Evolutionary conservation across 2,888 invertebrate genomes (phyloP).

Genomic region (Cheiracanthium punctorium): DNA sequence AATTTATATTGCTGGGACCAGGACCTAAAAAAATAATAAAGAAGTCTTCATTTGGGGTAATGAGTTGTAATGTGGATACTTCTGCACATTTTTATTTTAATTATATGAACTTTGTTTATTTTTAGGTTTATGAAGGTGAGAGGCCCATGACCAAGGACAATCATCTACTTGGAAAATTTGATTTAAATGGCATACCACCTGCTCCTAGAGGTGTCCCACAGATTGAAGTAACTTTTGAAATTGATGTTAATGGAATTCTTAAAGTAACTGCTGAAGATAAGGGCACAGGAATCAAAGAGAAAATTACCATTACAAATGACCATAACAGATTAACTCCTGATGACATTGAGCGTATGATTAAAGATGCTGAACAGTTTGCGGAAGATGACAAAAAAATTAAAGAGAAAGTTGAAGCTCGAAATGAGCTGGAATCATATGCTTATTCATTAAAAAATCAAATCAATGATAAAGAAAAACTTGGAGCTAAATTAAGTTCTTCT

Average conservation of each 20-base stretch:
- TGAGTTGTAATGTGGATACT: no score
- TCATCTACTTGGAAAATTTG: constrained; percentile 98
- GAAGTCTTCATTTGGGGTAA: no score
- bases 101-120: no score
- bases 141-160: constrained; percentile 99
- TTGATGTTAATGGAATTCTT: constrained; percentile 92
- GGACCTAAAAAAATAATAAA: no score
- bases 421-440: constrained; percentile 97
- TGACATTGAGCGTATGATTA: constrained; percentile 99
- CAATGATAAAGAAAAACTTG: constrained; percentile 96
- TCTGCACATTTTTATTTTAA: no score
- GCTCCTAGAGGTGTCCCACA: constrained; percentile 93
- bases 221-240: no score
- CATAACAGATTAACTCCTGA: constrained; percentile 97
- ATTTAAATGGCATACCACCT: constrained; percentile 96
- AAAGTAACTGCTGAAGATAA: constrained; percentile 97
- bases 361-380: constrained; percentile 98
- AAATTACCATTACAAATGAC: constrained; percentile 99
- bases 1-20: no score
- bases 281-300: constrained; percentile 98
- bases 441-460: constrained; percentile 98
- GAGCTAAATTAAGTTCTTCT: constrained; percentile 89
- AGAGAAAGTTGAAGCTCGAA: constrained; percentile 95
- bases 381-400: constrained; percentile 98
- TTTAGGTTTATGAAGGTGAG: constrained; percentile 94